Evolutionary conservation across 2,797 vertebrate genomes (phyloP), one percentile per base, ranked within the genome.

Genomic region (Onychomys arenicola): DNA sequence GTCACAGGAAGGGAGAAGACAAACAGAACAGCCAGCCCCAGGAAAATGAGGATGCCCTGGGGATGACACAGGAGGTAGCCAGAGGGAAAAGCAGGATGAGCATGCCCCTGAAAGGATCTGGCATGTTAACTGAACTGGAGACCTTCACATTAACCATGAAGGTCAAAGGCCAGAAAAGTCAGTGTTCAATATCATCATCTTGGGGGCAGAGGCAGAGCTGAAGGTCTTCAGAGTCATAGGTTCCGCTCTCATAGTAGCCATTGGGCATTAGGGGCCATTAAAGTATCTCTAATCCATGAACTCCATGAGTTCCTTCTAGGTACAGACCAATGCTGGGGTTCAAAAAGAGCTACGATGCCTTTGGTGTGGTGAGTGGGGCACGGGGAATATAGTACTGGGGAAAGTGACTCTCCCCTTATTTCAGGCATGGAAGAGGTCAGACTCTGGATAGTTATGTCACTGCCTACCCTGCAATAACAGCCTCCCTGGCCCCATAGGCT

Each of bases 351-450:
- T 63, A 55, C 25, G 32, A 2, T 40, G 16, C 49, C 65, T 63
- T 67, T 61, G 6, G 21, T 37, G 23, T 59, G 55, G 61, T 34
- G 37, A 92, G 34, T 43, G 57, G 73, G 59, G 49, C 57, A 37
- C 49, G 65, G 77, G 63, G 83, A 87, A 91, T 82, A 80, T 80
- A 89, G 78, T 92, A 57, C 75, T 57, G 16, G 65, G 43, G 67
- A 46, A 87, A 94, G 43, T 37, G 75, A 84, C 40, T 29, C 23
- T 63, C 65, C 67, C 27, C 40, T 43, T 37, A 81, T 37, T 37
- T 49, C 77, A 86, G 71, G 46, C 49, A 43, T 71, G 52, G n/a
- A 93, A 59, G 71, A 75, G 76, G 43, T 37, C 59, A 85, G 71
- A 81, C 65, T 80, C 63, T 19, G 63, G n/a, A 59, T 10, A 49